Base-by-base conservation (phyloP, 2,113 vertebrate genomes). In the Conger conger region DNA sequence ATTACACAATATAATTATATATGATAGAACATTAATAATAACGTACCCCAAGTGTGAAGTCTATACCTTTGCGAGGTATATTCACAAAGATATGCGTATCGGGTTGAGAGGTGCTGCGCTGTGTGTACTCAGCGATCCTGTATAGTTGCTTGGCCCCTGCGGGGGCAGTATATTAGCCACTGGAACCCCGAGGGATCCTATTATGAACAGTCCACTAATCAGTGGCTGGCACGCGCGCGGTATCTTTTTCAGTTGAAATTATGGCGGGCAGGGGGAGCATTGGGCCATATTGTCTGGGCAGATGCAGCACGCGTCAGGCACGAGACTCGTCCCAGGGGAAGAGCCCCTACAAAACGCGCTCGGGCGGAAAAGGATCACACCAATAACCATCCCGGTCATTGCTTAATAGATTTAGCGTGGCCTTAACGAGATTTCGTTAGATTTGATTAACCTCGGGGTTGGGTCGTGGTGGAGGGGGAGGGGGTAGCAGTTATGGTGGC, bases 281-380 rank as follows among this genome's bases (percentile, higher is more conserved):
- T n/a, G 89, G 86, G 90, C 90, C 93, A 93, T 92, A 92, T 92
- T 91, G 92, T 7, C 83, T 9, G n/a, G 54, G 76, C 53, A 15
- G 27, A 40, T 17, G 86, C 86, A 88, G 94, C 94, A 95, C 94
- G 94, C 93, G 95, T 80, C 93, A 50, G 91, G 90, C 94, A 94
- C 94, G 93, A 92, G 94, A 16, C 82, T 81, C 3, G 57, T 63
- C 57, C 27, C 57, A 7, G 76, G 63, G 82, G 40, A 73, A 54
- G 1, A 37, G 37, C 68, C 82, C 57, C 33, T 13, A n/a, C 54
- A 40, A 82, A 83, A 33, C 30, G 78, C 57, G 78, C 68, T 78
- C 40, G 79, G 85, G 87, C 84, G 80, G 84, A 89, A 91, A 86
- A 33, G 81, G 50, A 83, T n/a, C 4, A 73, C 23, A 85, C 60